Evolutionary conservation across 2,888 invertebrate species (phyloP), one percentile per base, ranked within the genome.

Genomic region (Malthinus flaveolus): DNA sequence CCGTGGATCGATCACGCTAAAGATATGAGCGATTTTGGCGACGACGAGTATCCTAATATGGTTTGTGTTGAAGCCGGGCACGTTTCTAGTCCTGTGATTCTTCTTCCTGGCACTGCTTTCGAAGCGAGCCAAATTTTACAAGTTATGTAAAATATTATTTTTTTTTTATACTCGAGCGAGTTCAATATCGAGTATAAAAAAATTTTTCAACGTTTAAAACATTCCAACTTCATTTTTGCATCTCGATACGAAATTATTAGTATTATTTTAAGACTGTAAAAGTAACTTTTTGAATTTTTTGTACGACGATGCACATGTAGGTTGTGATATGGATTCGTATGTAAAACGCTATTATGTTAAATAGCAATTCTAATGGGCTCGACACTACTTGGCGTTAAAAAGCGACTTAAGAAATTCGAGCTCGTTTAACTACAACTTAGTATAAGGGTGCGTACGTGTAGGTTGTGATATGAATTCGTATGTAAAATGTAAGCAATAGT

Each of bases 1-100:
- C 97, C 97, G 0, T 97, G 97, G 97, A 82, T 89, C 65, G 95
- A 95, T 71, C 91, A 91, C 78, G 95, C 96, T 23, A 90, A 93
- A 71, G 93, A 93, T 76, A 93, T 96, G 81, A 84, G 88, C 1
- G 97, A 97, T 80, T 95, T 97, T 78, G 96, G 95, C n/a, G 95
- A 96, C 79, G 95, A 95, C 73, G 96, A 97, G 80, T 97, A 93
- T 80, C 93, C 93, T 7, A 93, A 93, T 78, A 96, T 97, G 96
- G 85, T 97, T 68, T 97, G 97, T 79, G 93, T 97, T 62, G 97
- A 97, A 81, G 90, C 95, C 59, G 96, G 95, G 23, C 90, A 92
- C 72, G 94, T 96, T 13, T 90, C 91, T 66, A 87, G 89, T 72
- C 94, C 94, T 58, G 90, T 94, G 58, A 89, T 93, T 74, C 84